These are phyloP conservation scores for Morpho deidamia DNA, from an alignment of 2,888 invertebrate genomes.

Conservation along the genomic window DNA sequence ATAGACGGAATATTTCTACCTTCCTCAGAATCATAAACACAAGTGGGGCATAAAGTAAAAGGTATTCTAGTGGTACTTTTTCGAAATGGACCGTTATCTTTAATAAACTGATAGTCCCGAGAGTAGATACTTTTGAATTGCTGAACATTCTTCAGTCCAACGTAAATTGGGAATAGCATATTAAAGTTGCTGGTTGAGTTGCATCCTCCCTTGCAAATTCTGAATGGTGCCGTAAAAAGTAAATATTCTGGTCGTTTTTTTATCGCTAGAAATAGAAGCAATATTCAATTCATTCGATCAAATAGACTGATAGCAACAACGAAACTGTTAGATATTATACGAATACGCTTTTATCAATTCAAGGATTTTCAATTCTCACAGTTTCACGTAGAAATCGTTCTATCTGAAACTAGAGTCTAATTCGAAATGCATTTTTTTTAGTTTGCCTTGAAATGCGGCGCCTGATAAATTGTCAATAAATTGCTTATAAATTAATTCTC, in stretches of 20 bases:
- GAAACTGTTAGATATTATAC: not conserved
- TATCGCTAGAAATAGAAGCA: slow-evolving; percentile 41
- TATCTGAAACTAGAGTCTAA: no score
- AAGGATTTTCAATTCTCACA: no score
- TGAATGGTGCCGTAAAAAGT: slow-evolving; percentile 60
- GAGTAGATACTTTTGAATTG: slow-evolving; percentile 26
- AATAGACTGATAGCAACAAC: not conserved
- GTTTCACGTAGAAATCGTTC: no score
- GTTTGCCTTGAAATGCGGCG: no score
- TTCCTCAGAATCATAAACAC: not conserved
- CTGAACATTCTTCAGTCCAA: slow-evolving; percentile 39
- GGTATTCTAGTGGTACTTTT: slow-evolving; percentile 27
- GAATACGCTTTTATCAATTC: not conserved
- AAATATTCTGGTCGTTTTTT: slow-evolving; percentile 36
- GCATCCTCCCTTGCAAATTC: slow-evolving; percentile 43
- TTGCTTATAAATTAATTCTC: not conserved
- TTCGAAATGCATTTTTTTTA: not conserved
- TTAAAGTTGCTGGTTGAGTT: slow-evolving; percentile 30
- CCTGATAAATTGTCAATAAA: no score
- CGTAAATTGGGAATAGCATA: slow-evolving; percentile 49
- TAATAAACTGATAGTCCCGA: slow-evolving; percentile 33
- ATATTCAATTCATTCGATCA: slow-evolving; percentile 4
- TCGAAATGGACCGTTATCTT: slow-evolving; percentile 40
- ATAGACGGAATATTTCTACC: not conserved
- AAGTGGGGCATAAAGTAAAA: slow-evolving; percentile 28